These are phyloP conservation scores for Psilanteris sp. DNA, from an alignment of 1,140 invertebrate species.

Conservation along the genomic window DNA sequence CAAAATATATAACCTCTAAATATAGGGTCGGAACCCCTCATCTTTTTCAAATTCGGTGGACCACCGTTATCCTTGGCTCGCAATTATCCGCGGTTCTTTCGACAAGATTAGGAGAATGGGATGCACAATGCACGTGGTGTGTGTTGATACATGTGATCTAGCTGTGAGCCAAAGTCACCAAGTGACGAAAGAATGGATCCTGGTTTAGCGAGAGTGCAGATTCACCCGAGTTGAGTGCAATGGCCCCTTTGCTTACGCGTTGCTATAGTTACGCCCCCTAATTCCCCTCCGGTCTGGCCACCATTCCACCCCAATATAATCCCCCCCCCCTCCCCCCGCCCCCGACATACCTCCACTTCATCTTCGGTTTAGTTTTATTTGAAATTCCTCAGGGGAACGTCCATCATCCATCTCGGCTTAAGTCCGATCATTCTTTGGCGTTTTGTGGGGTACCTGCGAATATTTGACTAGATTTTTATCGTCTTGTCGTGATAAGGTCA, in stretches of 20 bases:
- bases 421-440: conserved; percentile 64
- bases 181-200: conserved; percentile 76
- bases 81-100: conserved; percentile 39
- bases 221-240: conserved; percentile 76
- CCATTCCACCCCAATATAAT: conserved; percentile 58
- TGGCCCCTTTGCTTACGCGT: conserved; percentile 76
- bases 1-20: conserved; percentile 48
- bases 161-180: conserved; percentile 63
- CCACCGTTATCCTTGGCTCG: conserved; percentile 1
- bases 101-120: conserved; percentile 25
- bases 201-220: conserved; percentile 78
- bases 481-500: conserved; percentile 56
- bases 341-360: conserved; percentile 52
- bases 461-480: conserved; percentile 64
- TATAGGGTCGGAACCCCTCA: conserved; percentile 53
- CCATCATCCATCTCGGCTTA: conserved; percentile 69
- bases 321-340: conserved; percentile 56
- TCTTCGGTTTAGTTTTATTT: conserved; percentile 73
- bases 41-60: conserved; percentile 46
- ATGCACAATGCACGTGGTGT: conserved; percentile 49
- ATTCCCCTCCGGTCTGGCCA: conserved; percentile 63
- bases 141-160: conserved; percentile 63
- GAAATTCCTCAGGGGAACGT: conserved; percentile 70
- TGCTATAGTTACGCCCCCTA: conserved; percentile 74
- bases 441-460: conserved; percentile 64